Evolutionary conservation across 1,140 invertebrate species (phyloP).

Genomic region (Lerema accius): DNA sequence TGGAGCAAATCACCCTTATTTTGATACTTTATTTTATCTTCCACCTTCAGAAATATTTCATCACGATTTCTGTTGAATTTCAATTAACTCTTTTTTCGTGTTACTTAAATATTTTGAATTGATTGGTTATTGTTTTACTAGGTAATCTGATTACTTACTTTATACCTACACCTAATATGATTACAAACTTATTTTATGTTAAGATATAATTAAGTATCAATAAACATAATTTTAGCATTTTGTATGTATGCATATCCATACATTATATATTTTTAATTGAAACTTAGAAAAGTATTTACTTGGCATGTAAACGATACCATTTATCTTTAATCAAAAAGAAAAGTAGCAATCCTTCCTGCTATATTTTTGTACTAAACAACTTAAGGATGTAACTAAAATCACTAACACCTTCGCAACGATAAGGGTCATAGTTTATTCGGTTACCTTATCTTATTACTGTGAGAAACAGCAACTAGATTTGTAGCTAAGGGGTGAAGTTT

Average conservation of each 20-base stretch:
- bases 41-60: conserved; percentile 12
- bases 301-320: too few species aligned
- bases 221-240: too few species aligned
- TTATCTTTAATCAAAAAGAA: too few species aligned
- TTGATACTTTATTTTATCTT: conserved; percentile 24
- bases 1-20: conserved; percentile 24
- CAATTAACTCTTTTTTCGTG: conserved; percentile 21
- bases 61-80: conserved; percentile 8
- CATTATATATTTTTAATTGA: too few species aligned
- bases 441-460: conserved; percentile 74
- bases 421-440: conserved; percentile 64
- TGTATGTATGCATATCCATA: too few species aligned
- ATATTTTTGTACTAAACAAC: conserved; percentile 29
- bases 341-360: background rate
- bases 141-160: too few species aligned
- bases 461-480: conserved; percentile 69
- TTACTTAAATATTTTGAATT: background rate
- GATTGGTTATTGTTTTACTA: too few species aligned
- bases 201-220: too few species aligned
- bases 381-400: conserved; percentile 68
- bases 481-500: conserved; percentile 61
- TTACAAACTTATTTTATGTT: too few species aligned
- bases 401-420: conserved; percentile 58
- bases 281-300: too few species aligned
- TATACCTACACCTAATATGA: too few species aligned